phyloP scores from a whole-genome alignment of 2,113 vertebrate species.

The Glaucidium brasilianum region DNA sequence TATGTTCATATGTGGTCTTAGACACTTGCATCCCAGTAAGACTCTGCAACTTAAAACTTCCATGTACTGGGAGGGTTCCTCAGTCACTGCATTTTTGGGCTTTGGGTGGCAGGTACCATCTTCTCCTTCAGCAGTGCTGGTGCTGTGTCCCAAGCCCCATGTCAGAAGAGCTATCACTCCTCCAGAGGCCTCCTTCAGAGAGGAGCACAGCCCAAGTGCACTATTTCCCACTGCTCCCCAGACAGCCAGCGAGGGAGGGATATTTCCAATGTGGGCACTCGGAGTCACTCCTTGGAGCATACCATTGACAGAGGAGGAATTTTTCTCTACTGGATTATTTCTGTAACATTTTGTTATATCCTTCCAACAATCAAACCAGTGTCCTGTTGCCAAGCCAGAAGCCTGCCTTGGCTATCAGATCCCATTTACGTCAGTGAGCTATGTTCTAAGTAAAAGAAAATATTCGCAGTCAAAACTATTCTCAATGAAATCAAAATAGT shows the following conservation, averaged over 20 bases:
- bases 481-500: slow-evolving; percentile 27
- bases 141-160: rapidly evolving
- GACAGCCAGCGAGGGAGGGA: not conserved
- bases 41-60: not conserved
- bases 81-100: not conserved
- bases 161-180: not conserved
- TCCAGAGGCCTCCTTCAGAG: not conserved
- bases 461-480: not conserved
- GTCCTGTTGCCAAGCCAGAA: not conserved
- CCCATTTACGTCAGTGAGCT: not conserved
- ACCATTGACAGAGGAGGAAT: not conserved
- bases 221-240: rapidly evolving
- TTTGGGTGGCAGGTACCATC: not conserved
- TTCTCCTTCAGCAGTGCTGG: not conserved
- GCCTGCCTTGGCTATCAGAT: not conserved
- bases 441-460: not conserved
- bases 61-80: not conserved
- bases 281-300: rapidly evolving
- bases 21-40: not conserved
- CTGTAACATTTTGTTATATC: not conserved
- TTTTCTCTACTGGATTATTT: not conserved
- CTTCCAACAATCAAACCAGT: not conserved
- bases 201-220: not conserved
- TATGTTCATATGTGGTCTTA: rapidly evolving
- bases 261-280: rapidly evolving